Base-by-base conservation (phyloP, 2,113 vertebrate genomes). In the Zosterops hypoxanthus region DNA sequence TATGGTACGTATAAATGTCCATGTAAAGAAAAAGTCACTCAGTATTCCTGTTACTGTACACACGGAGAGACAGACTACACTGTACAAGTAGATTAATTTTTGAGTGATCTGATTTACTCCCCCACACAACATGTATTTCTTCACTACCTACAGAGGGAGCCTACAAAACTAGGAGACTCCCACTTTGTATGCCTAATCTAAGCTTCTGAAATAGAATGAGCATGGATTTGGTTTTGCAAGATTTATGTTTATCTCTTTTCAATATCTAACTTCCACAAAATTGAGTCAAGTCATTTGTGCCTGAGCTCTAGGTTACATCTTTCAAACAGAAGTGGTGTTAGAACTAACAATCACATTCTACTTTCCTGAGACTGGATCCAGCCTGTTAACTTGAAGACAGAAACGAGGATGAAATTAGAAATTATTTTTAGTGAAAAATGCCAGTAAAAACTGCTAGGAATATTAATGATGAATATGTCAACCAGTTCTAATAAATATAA, bases 211-310 rank as follows among this genome's bases (percentile, higher is more conserved):
- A 95, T 70, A 75, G 39, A 78, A 8, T 66, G 13, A 88, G 18
- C 56, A 75, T 47, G 29, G 64, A 86, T 81, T 88, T 56, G n/a
- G 47, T 44, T 57, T 65, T 84, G 50, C 39, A 92, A 81, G 77
- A 86, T 86, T 86, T 83, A 96, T 44, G 16, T 76, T 95, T 72
- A n/a, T 69, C 71, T 86, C 44, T 71, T 82, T 59, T 86, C 52
- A 76, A n/a, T 47, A 71, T 29, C 33, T 68, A 60, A 80, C 28
- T 86, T 83, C 31, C 55, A 86, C 76, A 80, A 56, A 90, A 72
- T 12, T 65, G 19, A 94, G 16, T 79, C 44, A 82, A 75, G 49
- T 49, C 9, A 41, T 57, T 85, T 13, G 0, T 47, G 44, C 57
- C 68, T 68, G 24, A 88, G 29, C 49, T 86, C 46, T 57, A 57